Evolutionary conservation across 2,797 vertebrate species (phyloP), one percentile per base, ranked within the genome.

Genomic region (Poecile montanus): DNA sequence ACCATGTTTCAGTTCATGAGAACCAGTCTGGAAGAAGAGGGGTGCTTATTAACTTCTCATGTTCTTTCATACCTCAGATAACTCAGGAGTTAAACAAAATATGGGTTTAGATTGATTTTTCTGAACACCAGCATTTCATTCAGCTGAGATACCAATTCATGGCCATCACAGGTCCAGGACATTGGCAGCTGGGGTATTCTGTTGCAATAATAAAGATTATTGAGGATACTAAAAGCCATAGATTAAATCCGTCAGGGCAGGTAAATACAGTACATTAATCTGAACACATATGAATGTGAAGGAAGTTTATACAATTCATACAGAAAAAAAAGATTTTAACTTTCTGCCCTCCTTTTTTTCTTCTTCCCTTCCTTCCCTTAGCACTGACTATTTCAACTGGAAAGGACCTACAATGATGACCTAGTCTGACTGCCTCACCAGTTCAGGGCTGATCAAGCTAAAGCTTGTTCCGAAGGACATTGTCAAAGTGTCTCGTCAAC

Each of bases 11-110:
- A 27, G 27, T 84, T 84, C 56, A 81, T 0, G 0, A 84, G n/a
- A 47, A 51, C 6, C 3, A 10, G 11, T 86, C 23, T 0, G 0
- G 29, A 76, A 44, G 19, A 78, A 53, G 4, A 65, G 12, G 3
- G 1, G 16, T 45, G 7, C 45, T 85, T 79, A 62, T 62, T 79
- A 51, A 44, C 30, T 82, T 21, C 10, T 75, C 11, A 10, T 40
- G 15, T 60, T 53, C 42, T 74, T 91, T 73, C 30, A 47, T 45
- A 56, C 18, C 60, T 87, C 56, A 66, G 2, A 79, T 89, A 72
- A 79, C 32, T 73, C 42, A 62, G 26, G 23, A 62, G 44, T 85
- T 82, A 65, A 66, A 50, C 7, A 32, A 74, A 53, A 13, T 53
- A 38, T 0, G 4, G 44, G 9, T 88, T 84, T 91, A 48, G 56